Base-by-base conservation (phyloP, 2,113 vertebrate species). In the Trachemys scripta region DNA sequence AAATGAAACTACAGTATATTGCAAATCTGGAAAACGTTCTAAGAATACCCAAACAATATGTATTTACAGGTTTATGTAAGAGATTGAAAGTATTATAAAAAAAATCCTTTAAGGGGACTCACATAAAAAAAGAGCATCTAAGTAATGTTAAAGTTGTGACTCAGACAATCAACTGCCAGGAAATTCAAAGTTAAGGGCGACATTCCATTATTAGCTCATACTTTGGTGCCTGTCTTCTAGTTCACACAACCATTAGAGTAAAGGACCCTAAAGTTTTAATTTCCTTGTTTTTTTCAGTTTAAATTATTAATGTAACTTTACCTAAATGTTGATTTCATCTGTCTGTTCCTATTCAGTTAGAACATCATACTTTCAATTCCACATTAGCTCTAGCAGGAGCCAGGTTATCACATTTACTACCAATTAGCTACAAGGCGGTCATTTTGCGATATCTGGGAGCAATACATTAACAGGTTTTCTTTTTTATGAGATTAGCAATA, bases 381-480 rank as follows among this genome's bases (percentile, higher is more conserved):
- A 8, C 10, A 51, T 65, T 90, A 79, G 1, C 47, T 92, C 14
- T 42, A 65, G 31, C 45, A 95, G 89, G 7, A 91, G 3, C 2
- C 16, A 13, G 10, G 62, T 94, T 80, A 14, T 59, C 3, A 1
- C 50, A 75, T 50, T 42, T 80, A 82, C 42, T 49, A 54, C 49
- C 76, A 1, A 0, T 20, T 65, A 91, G 24, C 45, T 38, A 54
- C 8, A 57, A 38, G 84, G 57, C 10, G 57, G 24, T 38, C 84
- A 65, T 29, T 84, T 54, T 72, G 3, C 81, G 62, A 31, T 14
- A 82, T 50, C 38, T 84, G 45, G 3, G 35, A 90, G 22, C 17
- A 84, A 0, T 0, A 88, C 80, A n/a, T 1, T 17, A 94, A 65
- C 7, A 57, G 0, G 0, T 38, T 49, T 1, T 53, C 0, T 11